phyloP scores from a whole-genome alignment of 2,888 invertebrate species.

The Serripes groenlandicus region DNA sequence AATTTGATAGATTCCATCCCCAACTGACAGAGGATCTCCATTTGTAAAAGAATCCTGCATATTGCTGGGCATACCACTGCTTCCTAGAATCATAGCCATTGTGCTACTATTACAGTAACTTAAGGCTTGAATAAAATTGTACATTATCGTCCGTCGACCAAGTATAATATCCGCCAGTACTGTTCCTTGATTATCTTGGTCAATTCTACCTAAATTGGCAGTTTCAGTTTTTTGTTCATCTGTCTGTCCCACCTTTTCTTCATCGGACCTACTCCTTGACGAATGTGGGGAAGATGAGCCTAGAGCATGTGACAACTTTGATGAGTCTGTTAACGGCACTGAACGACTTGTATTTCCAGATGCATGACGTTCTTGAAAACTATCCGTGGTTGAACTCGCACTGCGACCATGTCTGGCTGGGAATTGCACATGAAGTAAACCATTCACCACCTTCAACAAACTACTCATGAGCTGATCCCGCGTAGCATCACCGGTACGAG shows the following conservation, averaged over 20 bases:
- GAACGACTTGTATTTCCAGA: slow-evolving; percentile 47
- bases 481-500: slow-evolving; percentile 79
- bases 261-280: slow-evolving; percentile 77
- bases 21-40: slow-evolving; percentile 90
- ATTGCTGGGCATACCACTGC: slow-evolving; percentile 83
- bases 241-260: slow-evolving; percentile 89
- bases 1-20: slow-evolving; percentile 95
- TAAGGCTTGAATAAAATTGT: slow-evolving; percentile 92
- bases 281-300: slow-evolving; percentile 70
- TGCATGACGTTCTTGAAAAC: slow-evolving; percentile 51
- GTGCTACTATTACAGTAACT: slow-evolving; percentile 92
- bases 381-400: slow-evolving; percentile 49
- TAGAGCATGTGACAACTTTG: slow-evolving; percentile 77
- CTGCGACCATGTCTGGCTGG: slow-evolving; percentile 54
- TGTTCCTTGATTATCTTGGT: slow-evolving; percentile 45
- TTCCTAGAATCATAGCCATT: slow-evolving; percentile 90
- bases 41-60: slow-evolving; percentile 81
- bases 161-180: slow-evolving; percentile 83
- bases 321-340: slow-evolving; percentile 78
- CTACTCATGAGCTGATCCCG: slow-evolving; percentile 84
- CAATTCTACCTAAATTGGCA: slow-evolving; percentile 57
- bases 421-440: slow-evolving; percentile 78
- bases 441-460: slow-evolving; percentile 83
- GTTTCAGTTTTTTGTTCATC: slow-evolving; percentile 89
- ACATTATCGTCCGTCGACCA: slow-evolving; percentile 91